A percentile compares a stretch with the other conserved stretches of the same genome.
Evolutionary conservation across 2,113 vertebrate species (phyloP).

Genomic region (Oenanthe melanoleuca): DNA sequence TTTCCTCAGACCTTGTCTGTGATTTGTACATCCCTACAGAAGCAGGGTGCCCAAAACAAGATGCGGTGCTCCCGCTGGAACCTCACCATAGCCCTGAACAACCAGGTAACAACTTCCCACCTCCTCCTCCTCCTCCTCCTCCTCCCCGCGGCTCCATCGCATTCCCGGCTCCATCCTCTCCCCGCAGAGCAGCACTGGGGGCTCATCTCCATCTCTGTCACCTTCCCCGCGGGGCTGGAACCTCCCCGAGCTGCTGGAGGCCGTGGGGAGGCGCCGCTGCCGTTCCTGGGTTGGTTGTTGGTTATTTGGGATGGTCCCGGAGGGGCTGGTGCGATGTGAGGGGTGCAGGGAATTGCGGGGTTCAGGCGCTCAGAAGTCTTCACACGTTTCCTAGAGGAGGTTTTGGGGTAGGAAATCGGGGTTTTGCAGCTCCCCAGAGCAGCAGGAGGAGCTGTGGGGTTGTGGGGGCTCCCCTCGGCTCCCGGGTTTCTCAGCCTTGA

Average conservation of each 20-base stretch:
- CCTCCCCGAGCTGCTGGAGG: not conserved
- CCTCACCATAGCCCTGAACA: constrained; percentile 71
- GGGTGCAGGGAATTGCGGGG: not conserved
- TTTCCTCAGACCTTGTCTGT: constrained; percentile 60
- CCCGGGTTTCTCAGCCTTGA: not conserved
- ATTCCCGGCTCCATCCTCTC: constrained; percentile 27
- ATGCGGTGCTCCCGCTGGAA: constrained; percentile 71
- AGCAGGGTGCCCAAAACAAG: constrained; percentile 69
- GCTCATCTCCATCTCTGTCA: constrained; percentile 42
- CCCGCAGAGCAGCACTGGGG: not conserved
- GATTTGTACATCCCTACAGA: constrained; percentile 71
- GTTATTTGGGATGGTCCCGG: rapidly evolving
- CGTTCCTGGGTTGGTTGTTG: not conserved
- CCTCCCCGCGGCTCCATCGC: constrained; percentile 34
- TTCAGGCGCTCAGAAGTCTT: not conserved
- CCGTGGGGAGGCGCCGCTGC: not conserved
- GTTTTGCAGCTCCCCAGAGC: too few species aligned
- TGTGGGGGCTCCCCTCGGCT: not conserved
- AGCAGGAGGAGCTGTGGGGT: not conserved
- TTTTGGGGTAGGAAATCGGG: not conserved
- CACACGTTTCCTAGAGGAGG: rapidly evolving
- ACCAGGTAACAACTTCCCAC: constrained; percentile 63
- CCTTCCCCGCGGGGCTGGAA: not conserved
- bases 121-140: not conserved
- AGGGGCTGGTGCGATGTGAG: not conserved